These are phyloP conservation scores for Cathartes aura DNA, from an alignment of 2,113 vertebrate species.

Conservation along the genomic window DNA sequence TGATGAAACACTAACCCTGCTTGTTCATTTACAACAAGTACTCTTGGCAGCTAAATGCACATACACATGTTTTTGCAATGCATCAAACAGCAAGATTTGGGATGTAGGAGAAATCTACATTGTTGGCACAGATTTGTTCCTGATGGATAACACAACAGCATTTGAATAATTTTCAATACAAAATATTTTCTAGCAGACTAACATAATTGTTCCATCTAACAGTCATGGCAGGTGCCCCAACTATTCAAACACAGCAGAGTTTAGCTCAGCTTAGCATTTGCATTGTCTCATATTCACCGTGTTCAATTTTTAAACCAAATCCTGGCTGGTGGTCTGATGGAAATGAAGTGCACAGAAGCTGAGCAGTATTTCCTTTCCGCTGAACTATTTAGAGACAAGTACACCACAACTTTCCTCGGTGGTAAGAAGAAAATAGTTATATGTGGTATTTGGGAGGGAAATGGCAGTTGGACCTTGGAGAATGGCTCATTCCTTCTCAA, in stretches of 20 bases:
- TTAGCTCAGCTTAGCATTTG: not conserved
- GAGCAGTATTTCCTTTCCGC: not conserved
- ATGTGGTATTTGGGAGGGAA: not conserved
- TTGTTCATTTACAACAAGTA: not conserved
- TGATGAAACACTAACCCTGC: not conserved
- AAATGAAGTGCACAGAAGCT: not conserved
- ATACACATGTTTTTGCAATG: not conserved
- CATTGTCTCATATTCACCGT: not conserved
- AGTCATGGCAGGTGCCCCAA: not conserved
- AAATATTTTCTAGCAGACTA: not conserved
- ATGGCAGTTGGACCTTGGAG: not conserved
- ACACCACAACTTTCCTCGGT: not conserved
- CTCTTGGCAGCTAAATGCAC: not conserved
- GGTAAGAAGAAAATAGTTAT: not conserved
- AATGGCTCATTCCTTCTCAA: not conserved
- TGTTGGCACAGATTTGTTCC: not conserved
- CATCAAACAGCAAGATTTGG: not conserved
- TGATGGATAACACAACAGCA: not conserved
- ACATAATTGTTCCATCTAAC: not conserved
- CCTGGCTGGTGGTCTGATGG: not conserved
- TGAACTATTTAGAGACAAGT: not conserved
- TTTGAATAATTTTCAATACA: not conserved
- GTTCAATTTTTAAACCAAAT: not conserved
- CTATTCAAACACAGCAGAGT: not conserved
- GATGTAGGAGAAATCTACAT: not conserved